phyloP scores from a whole-genome alignment of 2,888 invertebrate species.

The Agrotis ipsilon region DNA sequence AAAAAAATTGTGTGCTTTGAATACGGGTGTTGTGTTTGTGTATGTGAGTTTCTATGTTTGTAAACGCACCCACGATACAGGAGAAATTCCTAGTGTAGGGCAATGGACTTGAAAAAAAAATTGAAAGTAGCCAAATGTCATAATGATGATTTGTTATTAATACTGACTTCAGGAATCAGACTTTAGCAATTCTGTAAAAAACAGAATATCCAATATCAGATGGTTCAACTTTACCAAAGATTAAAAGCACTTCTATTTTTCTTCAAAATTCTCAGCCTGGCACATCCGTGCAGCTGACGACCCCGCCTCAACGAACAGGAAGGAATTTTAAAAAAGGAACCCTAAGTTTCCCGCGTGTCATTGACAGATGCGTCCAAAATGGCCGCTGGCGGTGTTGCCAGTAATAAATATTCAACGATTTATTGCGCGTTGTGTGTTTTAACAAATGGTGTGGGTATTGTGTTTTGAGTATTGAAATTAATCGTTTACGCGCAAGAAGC shows the following conservation, averaged over 20 bases:
- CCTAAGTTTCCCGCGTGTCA: constrained; percentile 72
- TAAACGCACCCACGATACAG: too few relatives aligned
- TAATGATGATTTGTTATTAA: not conserved
- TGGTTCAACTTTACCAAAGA: constrained; percentile 22
- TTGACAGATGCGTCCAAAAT: constrained; percentile 77
- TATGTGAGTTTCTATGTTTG: too few relatives aligned
- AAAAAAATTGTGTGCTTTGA: not conserved
- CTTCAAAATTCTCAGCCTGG: constrained; percentile 34
- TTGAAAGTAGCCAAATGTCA: not conserved
- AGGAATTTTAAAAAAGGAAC: constrained; percentile 73
- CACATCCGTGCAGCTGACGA: constrained; percentile 56
- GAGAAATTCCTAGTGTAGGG: too few relatives aligned
- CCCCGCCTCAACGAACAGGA: constrained; percentile 64
- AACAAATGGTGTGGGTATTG: constrained; percentile 53
- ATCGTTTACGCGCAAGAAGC: too few relatives aligned
- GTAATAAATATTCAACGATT: constrained; percentile 67
- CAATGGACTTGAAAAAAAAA: too few relatives aligned
- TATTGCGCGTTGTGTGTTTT: constrained; percentile 59
- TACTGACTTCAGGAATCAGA: constrained; percentile 1
- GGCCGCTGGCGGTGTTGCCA: constrained; percentile 68
- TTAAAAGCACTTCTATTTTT: constrained; percentile 30
- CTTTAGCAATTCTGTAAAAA: not conserved
- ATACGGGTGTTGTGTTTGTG: too few relatives aligned
- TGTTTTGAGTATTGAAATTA: constrained; percentile 54
- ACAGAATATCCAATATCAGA: constrained; percentile 13